A percentile compares a stretch with the other conserved stretches of the same genome.
These are phyloP conservation scores for Celastrina argiolus DNA, from an alignment of 2,888 invertebrate genomes.

Conservation along the genomic window DNA sequence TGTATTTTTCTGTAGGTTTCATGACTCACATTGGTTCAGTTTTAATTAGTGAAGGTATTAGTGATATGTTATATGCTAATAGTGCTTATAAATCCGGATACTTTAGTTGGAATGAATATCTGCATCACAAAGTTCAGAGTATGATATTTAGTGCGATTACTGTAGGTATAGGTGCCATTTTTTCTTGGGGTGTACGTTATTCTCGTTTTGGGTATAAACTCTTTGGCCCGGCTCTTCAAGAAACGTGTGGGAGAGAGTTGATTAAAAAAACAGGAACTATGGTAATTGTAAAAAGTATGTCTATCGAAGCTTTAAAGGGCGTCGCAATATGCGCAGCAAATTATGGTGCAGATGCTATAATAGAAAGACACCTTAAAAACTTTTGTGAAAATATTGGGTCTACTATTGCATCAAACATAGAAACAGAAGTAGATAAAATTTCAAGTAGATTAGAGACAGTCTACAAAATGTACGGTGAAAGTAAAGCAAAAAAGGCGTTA, in stretches of 20 bases:
- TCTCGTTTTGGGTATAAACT: constrained; percentile 22
- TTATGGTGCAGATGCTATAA: constrained; percentile 16
- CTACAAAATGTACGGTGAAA: constrained; percentile 18
- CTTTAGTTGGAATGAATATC: constrained; percentile 22
- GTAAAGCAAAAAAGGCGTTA: constrained; percentile 17
- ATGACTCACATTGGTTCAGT: constrained; percentile 20
- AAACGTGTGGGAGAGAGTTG: constrained; percentile 21
- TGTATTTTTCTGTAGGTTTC: constrained; percentile 12
- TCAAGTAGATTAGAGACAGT: constrained; percentile 11
- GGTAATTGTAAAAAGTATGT: background rate
- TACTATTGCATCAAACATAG: constrained; percentile 5
- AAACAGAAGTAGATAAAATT: constrained; percentile 12
- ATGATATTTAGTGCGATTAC: constrained; percentile 22
- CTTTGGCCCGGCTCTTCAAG: constrained; percentile 10
- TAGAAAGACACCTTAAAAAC: constrained; percentile 11
- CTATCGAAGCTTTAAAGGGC: constrained; percentile 1
- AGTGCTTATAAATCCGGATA: constrained; percentile 21
- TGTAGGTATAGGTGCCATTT: constrained; percentile 10
- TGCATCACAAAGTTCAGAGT: constrained; percentile 21
- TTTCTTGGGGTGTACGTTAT: constrained; percentile 10
- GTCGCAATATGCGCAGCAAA: constrained; percentile 10
- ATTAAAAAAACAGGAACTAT: background rate
- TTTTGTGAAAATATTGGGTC: constrained; percentile 16
- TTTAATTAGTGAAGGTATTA: constrained; percentile 22
- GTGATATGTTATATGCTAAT: constrained; percentile 21